Conservation (phyloP, 2,888 invertebrate genomes). For the Drosophila barbarae region DNA sequence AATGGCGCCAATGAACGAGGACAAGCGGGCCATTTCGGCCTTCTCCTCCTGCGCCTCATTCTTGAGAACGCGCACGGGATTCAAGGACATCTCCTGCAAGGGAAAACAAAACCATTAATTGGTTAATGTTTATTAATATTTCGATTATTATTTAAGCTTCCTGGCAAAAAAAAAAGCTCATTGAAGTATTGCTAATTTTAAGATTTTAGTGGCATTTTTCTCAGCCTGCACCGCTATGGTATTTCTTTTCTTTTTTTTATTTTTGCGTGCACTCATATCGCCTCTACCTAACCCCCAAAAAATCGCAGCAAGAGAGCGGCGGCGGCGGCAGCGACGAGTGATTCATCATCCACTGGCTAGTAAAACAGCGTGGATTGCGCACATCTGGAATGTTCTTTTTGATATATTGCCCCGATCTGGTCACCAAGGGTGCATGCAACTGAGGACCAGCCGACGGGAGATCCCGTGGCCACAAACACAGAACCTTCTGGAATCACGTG, state of each 20-base stretch:
- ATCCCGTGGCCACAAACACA: constrained; percentile 4
- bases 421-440: neutral
- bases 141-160: neutral
- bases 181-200: neutral
- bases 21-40: constrained; percentile 97
- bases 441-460: neutral
- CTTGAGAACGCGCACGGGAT: constrained; percentile 96
- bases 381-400: constrained; percentile 25
- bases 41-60: constrained; percentile 99
- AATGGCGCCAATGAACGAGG: constrained; percentile 98
- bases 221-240: neutral
- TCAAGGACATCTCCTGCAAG: constrained; percentile 87
- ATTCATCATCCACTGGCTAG: constrained; percentile 55
- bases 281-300: constrained; percentile 63
- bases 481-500: constrained; percentile 57
- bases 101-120: neutral
- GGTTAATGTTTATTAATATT: neutral
- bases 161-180: neutral
- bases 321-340: constrained; percentile 31
- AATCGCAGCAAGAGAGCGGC: constrained; percentile 24
- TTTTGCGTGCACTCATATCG: constrained; percentile 24
- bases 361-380: constrained; percentile 43
- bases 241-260: constrained; percentile 1
- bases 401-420: constrained; percentile 4
- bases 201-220: neutral